Conservation (phyloP, 1,140 invertebrate species). For the Himalopsyche phryganea region DNA sequence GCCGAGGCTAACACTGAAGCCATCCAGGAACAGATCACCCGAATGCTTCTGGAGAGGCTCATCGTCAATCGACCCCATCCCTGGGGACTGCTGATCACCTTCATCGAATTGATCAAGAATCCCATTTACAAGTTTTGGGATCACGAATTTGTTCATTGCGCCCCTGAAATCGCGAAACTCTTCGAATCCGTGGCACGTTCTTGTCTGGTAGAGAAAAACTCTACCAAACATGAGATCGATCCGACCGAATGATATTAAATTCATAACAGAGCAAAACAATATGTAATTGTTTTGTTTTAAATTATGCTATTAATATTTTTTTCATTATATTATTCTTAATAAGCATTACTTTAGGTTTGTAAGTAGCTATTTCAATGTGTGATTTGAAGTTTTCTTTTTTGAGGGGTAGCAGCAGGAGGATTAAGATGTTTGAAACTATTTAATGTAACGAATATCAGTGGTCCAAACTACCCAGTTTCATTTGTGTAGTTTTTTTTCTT, state of each 20-base stretch:
- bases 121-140: conserved; percentile 99
- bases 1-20: conserved; percentile 97
- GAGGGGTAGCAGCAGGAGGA: background rate
- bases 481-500: too few relatives aligned
- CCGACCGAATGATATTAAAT: conserved; percentile 55
- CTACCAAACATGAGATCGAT: conserved; percentile 52
- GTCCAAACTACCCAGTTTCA: too few relatives aligned
- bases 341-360: background rate
- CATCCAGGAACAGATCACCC: conserved; percentile 87
- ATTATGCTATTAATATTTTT: too few relatives aligned
- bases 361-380: background rate
- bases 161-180: conserved; percentile 96
- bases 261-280: conserved; percentile 11
- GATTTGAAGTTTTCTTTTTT: background rate
- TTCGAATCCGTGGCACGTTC: conserved; percentile 93
- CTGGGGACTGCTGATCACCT: conserved; percentile 98
- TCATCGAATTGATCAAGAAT: conserved; percentile 99
- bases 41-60: conserved; percentile 92
- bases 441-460: too few relatives aligned
- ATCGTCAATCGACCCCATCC: conserved; percentile 98
- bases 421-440: too few relatives aligned
- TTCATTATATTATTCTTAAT: too few relatives aligned
- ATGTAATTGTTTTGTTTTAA: too few relatives aligned
- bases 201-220: conserved; percentile 82
- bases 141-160: conserved; percentile 98